Evolutionary conservation across 2,888 invertebrate species (phyloP).

Genomic region (Chloroclystis v-ata): DNA sequence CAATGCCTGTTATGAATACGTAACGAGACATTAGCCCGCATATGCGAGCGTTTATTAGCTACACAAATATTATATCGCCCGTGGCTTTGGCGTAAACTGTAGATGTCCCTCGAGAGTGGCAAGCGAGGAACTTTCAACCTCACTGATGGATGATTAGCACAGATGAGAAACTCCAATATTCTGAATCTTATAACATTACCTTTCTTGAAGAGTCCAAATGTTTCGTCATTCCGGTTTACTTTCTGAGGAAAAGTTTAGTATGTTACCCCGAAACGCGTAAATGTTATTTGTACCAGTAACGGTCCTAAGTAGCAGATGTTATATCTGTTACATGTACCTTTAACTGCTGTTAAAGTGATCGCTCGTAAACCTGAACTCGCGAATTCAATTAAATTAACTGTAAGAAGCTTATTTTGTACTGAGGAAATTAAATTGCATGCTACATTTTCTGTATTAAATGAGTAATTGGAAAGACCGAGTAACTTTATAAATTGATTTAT

Average conservation of each 20-base stretch:
- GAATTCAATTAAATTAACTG: slow-evolving; percentile 49
- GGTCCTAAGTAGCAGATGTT: neutral
- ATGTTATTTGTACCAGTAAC: neutral
- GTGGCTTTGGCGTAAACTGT: slow-evolving; percentile 36
- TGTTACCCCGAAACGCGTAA: too few relatives aligned
- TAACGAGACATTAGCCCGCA: slow-evolving; percentile 66
- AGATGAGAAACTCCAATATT: neutral
- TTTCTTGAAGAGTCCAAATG: too few relatives aligned
- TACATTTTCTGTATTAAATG: slow-evolving; percentile 21
- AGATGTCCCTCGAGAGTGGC: slow-evolving; percentile 23
- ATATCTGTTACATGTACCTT: slow-evolving; percentile 5
- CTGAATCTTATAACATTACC: too few relatives aligned
- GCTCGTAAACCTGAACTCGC: slow-evolving; percentile 48
- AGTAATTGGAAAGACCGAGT: neutral
- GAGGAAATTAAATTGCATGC: slow-evolving; percentile 36
- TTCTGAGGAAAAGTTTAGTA: too few relatives aligned
- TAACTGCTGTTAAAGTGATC: slow-evolving; percentile 52
- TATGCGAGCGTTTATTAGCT: slow-evolving; percentile 61
- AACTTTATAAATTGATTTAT: slow-evolving; percentile 9
- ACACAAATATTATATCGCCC: slow-evolving; percentile 52
- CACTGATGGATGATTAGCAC: neutral
- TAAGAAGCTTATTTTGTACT: slow-evolving; percentile 43
- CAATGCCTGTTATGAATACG: slow-evolving; percentile 68
- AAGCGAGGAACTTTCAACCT: neutral
- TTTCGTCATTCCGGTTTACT: too few relatives aligned